These are phyloP conservation scores for Agrotis exclamationis DNA, from an alignment of 2,888 invertebrate species.

Conservation along the genomic window DNA sequence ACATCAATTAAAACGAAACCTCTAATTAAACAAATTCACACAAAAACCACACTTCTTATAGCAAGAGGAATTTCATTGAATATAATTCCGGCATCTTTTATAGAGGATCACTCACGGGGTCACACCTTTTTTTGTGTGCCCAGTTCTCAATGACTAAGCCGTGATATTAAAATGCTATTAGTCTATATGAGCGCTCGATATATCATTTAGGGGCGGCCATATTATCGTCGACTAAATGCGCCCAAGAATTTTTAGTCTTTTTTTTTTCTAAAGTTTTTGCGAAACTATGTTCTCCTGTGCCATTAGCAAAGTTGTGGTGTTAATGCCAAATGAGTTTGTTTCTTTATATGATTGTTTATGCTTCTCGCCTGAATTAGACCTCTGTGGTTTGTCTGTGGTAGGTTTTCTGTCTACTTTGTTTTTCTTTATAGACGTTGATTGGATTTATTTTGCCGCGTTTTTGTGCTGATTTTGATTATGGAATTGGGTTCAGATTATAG, in stretches of 20 bases:
- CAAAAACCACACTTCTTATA: constrained; percentile 52
- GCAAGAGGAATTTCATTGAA: constrained; percentile 64
- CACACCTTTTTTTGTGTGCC: constrained; percentile 71
- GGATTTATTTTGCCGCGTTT: constrained; percentile 54
- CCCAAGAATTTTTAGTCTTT: constrained; percentile 85
- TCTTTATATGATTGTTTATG: constrained; percentile 75
- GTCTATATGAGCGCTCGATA: constrained; percentile 84
- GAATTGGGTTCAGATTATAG: constrained; percentile 37
- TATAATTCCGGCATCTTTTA: constrained; percentile 61
- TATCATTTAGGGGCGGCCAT: constrained; percentile 87
- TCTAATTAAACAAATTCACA: constrained; percentile 62
- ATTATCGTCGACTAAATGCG: constrained; percentile 86
- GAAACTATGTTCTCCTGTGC: constrained; percentile 78
- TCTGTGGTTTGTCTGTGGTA: constrained; percentile 57
- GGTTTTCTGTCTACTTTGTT: constrained; percentile 47
- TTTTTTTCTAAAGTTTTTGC: constrained; percentile 80
- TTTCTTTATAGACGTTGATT: constrained; percentile 56
- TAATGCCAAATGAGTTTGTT: constrained; percentile 79
- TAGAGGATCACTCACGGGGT: constrained; percentile 66
- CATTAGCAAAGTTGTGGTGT: constrained; percentile 75
- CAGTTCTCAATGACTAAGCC: constrained; percentile 82
- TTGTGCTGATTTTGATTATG: constrained; percentile 49
- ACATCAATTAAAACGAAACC: constrained; percentile 54
- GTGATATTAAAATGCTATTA: constrained; percentile 90
- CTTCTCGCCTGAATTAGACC: constrained; percentile 66